Base-by-base conservation (phyloP, 1,140 invertebrate genomes). In the Zaprionus ghesquierei region DNA sequence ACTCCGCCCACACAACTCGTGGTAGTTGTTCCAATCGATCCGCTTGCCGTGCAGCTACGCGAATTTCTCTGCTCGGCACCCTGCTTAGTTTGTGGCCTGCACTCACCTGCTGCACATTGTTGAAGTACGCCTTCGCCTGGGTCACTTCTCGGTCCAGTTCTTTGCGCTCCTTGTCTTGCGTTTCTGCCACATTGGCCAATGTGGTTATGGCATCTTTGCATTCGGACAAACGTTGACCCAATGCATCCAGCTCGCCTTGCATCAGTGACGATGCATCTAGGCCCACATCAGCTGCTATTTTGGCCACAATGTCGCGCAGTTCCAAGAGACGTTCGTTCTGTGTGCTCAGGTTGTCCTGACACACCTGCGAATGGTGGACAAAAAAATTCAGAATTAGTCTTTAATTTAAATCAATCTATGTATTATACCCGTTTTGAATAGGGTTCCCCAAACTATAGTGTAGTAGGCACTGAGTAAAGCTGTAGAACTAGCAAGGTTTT, bases 241-340 rank as follows among this genome's bases (percentile, higher is more conserved):
- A 92, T 0, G 95, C 94, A 73, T 96, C 95, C 6, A 97, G 94
- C 81, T 97, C 96, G n/a, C 94, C 94, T 35, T 95, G 94, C 44
- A 97, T 92, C 0, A 96, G 94, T 10, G 94, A 93, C 38, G 94
- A 93, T 4, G 93, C 93, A 84, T 95, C 94, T 53, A 96, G 93
- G 18, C 96, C 96, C 20, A 96, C 95, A 81, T 96, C 95, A 4
- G 94, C 94, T 0, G 96, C 96, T 33, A 97, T 96, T 68, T 95
- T 94, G 2, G 94, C 94, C 10, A 96, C 96, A 69, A 97, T 93
- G n/a, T 94, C 94, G 13, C 94, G 94, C 18, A 97, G 92, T 82
- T 96, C 95, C 8, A 94, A 94, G 20, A 97, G 89, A 51, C 94
- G 93, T 69, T 94, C 93, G 75, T 94, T 95, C 79, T 96, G 94